These are phyloP conservation scores for Cacoxenus indagator DNA, from an alignment of 2,888 invertebrate species.

Conservation along the genomic window DNA sequence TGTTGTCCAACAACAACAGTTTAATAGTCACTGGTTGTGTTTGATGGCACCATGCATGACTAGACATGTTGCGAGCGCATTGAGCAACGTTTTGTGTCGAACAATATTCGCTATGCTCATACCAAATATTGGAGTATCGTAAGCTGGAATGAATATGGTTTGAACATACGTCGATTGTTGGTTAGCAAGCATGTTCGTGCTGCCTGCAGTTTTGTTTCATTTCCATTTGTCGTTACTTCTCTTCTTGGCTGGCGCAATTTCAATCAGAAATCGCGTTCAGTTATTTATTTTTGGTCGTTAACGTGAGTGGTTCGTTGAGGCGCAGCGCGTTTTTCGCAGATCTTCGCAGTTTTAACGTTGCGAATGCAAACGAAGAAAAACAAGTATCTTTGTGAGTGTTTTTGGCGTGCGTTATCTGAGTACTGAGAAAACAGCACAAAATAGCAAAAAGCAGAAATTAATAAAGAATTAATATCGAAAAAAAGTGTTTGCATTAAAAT, in stretches of 20 bases:
- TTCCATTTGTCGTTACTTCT: background rate
- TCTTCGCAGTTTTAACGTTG: background rate
- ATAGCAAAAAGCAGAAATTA: no score
- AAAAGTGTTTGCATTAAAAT: background rate
- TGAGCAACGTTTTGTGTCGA: no score
- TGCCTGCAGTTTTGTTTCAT: background rate
- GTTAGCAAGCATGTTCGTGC: background rate
- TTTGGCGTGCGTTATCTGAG: background rate
- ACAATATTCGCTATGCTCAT: no score
- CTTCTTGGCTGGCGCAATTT: background rate
- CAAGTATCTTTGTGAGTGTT: background rate
- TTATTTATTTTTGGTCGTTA: background rate
- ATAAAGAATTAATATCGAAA: background rate
- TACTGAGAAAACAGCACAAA: background rate
- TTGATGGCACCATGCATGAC: no score
- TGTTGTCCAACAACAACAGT: no score
- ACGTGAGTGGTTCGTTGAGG: background rate
- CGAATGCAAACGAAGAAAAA: background rate
- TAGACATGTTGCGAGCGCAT: no score
- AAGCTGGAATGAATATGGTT: no score
- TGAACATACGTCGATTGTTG: no score
- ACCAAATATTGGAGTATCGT: no score
- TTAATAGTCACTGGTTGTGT: no score
- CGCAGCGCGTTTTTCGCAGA: background rate
- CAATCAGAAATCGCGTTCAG: background rate